Evolutionary conservation across 2,113 vertebrate species (phyloP), one percentile per base, ranked within the genome.

Genomic region (Dicentrarchus labrax): DNA sequence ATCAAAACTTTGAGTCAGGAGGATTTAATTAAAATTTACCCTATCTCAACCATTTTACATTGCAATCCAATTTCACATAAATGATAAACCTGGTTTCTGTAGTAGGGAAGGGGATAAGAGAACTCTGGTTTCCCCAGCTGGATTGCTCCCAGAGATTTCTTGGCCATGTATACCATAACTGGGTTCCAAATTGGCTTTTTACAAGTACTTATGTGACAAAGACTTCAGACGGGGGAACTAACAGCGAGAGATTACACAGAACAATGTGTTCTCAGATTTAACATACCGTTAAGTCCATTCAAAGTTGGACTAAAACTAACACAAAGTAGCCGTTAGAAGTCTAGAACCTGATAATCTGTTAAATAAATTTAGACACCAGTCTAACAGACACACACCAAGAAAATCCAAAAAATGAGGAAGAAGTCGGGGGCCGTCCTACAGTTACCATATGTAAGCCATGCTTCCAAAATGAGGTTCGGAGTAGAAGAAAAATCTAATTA

Each of bases 151-250:
- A 7, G 19, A n/a, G 36, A 51, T 43, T 43, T 76, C 48, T 64
- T 39, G 22, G 43, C 45, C 24, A 11, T 45, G 0, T 45, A 11
- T 76, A 69, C n/a, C 6, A 5, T 76, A 38, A 62, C 54, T 41
- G 61, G 36, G 36, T 45, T 69, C 53, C 3, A 60, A 12, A 61
- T 82, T 53, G 3, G 45, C 38, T 69, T 53, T 53, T 69, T 76
- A 30, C 50, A 38, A 47, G 22, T 38, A 24, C 19, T 57, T 39
- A 21, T 77, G 57, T 41, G 15, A 65, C 43, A 65, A 65, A 72
- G 48, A 65, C 30, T n/a, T 71, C 0, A 65, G 17, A 43, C 4
- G 8, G 47, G 11, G 16, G 4, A 22, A 51, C 24, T 22, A 6
- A 22, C 13, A 41, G 39, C 15, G 24, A 12, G 5, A 41, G 8